Evolutionary conservation across 2,113 vertebrate genomes (phyloP), one percentile per base, ranked within the genome.

Genomic region (Chaetodon trifascialis): DNA sequence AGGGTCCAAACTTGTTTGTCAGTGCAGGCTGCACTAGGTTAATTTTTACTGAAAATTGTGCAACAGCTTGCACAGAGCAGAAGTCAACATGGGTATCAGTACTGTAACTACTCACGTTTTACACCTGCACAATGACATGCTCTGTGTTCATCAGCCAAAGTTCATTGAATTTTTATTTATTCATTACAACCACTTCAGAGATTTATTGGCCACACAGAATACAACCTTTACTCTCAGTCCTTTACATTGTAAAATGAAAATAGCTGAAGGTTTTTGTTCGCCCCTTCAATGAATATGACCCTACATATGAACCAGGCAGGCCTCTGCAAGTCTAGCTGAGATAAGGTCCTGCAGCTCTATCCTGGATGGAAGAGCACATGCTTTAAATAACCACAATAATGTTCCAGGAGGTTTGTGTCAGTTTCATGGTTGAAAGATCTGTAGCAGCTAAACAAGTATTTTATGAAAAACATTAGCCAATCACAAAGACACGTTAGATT

Each of bases 1-100:
- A 83, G 67, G 66, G 80, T 90, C 83, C 88, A 88, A 25, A 59
- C 66, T 15, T 86, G 85, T 91, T 78, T 81, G 60, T 83, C 79
- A 62, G 68, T 17, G n/a, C 64, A 72, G 59, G 14, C 55, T 54
- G 73, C 58, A 72, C 21, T 1, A 38, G 68, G 72, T 91, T 82
- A 84, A 86, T 75, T 79, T 89, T 89, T 85, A 85, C 69, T 81
- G 42, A 51, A 73, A 21, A 17, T 79, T 90, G 84, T 63, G 82
- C 69, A 88, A 84, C 44, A 87, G 40, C 74, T 55, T 59, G 46
- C 44, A 59, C 40, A 81, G 19, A 46, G 12, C 72, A 77, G 34
- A 69, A 42, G 68, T 72, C 47, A 59, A 54, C 42, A 54, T 25
- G 44, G 16, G n/a, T 54, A 59, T 30, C 56, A 71, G 42, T 42